A percentile compares a stretch with the other conserved stretches of the same genome.
Evolutionary conservation across 2,113 vertebrate genomes (phyloP).

Genomic region (Pangasianodon hypophthalmus): DNA sequence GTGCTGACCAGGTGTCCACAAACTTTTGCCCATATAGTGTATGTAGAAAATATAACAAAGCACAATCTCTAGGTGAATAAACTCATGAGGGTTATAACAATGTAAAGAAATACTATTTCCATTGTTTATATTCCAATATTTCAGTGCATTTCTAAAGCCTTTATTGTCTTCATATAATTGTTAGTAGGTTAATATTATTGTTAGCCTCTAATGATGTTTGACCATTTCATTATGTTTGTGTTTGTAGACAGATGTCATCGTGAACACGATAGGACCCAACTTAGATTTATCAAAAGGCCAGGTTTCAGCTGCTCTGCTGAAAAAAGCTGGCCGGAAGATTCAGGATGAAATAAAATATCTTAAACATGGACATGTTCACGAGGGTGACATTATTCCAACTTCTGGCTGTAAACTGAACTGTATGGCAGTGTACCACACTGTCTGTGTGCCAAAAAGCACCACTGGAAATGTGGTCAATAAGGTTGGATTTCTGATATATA

Average conservation of each 20-base stretch:
- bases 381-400: slow-evolving; percentile 54
- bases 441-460: fast-evolving
- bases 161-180: neutral
- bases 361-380: fast-evolving
- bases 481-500: slow-evolving; percentile 50
- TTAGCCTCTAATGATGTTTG: neutral
- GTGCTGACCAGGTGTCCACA: neutral
- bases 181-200: neutral
- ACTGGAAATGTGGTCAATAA: fast-evolving
- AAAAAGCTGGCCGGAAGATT: slow-evolving; percentile 64
- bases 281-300: fast-evolving
- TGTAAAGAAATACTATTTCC: no score
- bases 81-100: no score
- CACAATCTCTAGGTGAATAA: no score
- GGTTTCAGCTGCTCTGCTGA: slow-evolving; percentile 61
- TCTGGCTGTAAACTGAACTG: slow-evolving; percentile 48
- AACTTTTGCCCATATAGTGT: neutral
- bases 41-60: no score
- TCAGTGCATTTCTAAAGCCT: no score
- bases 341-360: slow-evolving; percentile 32
- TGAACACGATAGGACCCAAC: slow-evolving; percentile 53
- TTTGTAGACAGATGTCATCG: slow-evolving; percentile 76
- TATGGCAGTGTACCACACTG: slow-evolving; percentile 67
- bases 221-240: slow-evolving; percentile 44
- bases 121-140: no score